Evolutionary conservation across 2,113 vertebrate genomes (phyloP).

Genomic region (Dromaius novaehollandiae): DNA sequence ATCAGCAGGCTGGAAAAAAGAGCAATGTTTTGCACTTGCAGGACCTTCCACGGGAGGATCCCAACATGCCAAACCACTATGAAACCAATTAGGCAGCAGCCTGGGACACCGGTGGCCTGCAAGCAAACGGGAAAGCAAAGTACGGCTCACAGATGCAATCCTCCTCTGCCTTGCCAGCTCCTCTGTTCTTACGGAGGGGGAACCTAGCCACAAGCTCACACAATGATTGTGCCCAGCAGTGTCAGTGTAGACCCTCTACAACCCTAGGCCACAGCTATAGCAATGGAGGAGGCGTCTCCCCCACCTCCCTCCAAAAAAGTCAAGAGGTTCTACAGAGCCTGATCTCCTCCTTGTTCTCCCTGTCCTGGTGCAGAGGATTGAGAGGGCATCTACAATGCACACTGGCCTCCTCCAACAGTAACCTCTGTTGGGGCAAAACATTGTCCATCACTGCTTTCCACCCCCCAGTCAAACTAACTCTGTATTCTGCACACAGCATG

Average conservation of each 20-base stretch:
- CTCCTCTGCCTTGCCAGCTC: background rate
- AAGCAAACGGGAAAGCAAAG: background rate
- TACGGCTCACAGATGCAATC: rapidly evolving
- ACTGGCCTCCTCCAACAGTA: background rate
- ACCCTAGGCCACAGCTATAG: background rate
- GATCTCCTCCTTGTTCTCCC: background rate
- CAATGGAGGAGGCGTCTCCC: background rate
- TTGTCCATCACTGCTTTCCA: background rate
- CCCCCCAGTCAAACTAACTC: background rate
- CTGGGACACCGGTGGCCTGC: background rate
- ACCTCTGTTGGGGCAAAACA: background rate
- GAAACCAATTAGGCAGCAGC: rapidly evolving
- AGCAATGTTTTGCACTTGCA: background rate
- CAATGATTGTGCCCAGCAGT: rapidly evolving
- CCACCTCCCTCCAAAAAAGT: no score
- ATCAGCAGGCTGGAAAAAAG: background rate
- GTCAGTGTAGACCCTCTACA: rapidly evolving
- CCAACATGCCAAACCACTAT: background rate
- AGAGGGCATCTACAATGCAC: background rate
- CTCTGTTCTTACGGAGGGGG: background rate
- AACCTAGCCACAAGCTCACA: rapidly evolving
- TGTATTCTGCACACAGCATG: background rate
- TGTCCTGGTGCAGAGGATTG: no score
- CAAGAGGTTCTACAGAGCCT: background rate
- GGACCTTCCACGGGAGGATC: background rate